Conservation (phyloP, 2,797 vertebrate species). For the Syngnathus rostellatus region DNA sequence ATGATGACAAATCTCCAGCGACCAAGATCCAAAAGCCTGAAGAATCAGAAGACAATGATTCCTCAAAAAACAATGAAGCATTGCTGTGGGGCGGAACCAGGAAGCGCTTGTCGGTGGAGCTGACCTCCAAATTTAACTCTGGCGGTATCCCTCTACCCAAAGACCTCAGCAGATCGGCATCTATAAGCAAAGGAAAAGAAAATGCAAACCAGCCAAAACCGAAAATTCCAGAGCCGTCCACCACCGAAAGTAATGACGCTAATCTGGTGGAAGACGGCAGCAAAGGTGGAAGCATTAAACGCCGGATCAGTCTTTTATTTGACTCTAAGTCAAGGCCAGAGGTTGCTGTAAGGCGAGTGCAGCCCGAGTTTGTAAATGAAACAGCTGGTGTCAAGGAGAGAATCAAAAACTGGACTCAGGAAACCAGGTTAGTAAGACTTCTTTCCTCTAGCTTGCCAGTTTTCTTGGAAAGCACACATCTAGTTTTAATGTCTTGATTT, state of each 20-base stretch:
- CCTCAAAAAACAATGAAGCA: conserved; percentile 21
- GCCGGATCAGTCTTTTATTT: conserved; percentile 66
- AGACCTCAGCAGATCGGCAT: conserved; percentile 2
- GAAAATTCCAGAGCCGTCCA: conserved; percentile 15
- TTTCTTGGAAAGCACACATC: not conserved
- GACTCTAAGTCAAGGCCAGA: conserved; percentile 53
- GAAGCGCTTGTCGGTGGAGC: conserved; percentile 73
- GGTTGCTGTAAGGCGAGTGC: conserved; percentile 35
- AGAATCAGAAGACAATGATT: conserved; percentile 8
- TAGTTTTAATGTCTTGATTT: not conserved
- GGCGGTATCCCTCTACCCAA: conserved; percentile 43
- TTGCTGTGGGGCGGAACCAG: conserved; percentile 49
- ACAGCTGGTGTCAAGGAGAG: conserved; percentile 70
- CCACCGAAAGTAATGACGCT: conserved; percentile 18
- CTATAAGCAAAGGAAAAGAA: conserved; percentile 27
- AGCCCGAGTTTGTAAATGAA: conserved; percentile 24
- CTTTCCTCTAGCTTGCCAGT: conserved; percentile 9
- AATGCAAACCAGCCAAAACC: not conserved
- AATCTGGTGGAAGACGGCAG: conserved; percentile 32
- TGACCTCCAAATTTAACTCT: conserved; percentile 78
- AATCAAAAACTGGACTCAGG: conserved; percentile 70
- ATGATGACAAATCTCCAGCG: conserved; percentile 7
- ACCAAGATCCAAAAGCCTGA: conserved; percentile 15
- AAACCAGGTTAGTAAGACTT: conserved; percentile 62
- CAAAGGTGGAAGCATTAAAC: conserved; percentile 60